phyloP scores from a whole-genome alignment of 2,113 vertebrate species.

The Gallinago paraguaiae region DNA sequence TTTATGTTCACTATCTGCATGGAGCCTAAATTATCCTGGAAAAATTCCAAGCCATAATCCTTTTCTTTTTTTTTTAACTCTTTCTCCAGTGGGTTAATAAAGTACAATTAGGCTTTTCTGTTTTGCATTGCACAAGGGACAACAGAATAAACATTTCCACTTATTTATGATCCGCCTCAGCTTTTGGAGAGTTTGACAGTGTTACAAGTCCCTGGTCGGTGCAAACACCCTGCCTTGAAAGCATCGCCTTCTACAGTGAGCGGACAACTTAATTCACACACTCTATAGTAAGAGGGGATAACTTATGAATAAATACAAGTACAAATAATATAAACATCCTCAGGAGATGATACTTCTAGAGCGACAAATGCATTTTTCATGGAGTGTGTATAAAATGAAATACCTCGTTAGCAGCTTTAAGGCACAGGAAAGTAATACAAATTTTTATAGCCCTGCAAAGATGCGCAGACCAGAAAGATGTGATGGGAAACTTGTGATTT shows the following conservation, averaged over 20 bases:
- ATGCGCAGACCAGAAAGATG: not conserved
- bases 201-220: not conserved
- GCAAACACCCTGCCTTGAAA: not conserved
- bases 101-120: not conserved
- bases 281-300: not conserved
- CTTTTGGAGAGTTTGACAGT: not conserved
- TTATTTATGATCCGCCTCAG: not conserved
- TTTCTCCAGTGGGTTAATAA: not conserved
- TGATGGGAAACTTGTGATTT: not conserved
- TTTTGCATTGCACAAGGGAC: not conserved
- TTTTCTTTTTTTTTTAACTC: not conserved
- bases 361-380: not conserved
- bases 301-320: not conserved
- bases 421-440: not conserved
- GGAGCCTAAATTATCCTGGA: slow-evolving; percentile 35
- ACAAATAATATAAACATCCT: not conserved
- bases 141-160: slow-evolving; percentile 2
- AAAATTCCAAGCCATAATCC: slow-evolving; percentile 10
- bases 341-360: not conserved
- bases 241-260: fast-evolving
- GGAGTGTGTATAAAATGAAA: not conserved
- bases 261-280: not conserved
- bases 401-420: not conserved
- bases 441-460: not conserved
- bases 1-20: slow-evolving; percentile 16